Base-by-base conservation (phyloP, 2,888 invertebrate genomes). In the Sabatieria punctata region DNA sequence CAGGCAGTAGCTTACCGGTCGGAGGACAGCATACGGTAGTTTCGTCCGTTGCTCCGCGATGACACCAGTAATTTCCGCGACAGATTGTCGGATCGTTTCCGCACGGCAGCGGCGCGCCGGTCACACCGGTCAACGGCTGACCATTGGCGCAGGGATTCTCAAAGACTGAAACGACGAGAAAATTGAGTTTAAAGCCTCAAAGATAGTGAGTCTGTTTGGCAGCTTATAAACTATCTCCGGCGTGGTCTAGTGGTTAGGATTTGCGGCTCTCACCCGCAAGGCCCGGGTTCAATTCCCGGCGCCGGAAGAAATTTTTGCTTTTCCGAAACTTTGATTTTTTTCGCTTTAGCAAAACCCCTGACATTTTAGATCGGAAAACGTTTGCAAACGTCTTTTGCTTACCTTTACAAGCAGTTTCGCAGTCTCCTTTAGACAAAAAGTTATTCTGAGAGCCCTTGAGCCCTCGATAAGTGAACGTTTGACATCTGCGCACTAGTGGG, bases 371-470 rank as follows among this genome's bases (percentile, higher is more conserved):
- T n/a, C n/a, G n/a, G n/a, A n/a, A n/a, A n/a, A n/a, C n/a, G n/a
- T n/a, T n/a, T n/a, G n/a, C n/a, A n/a, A n/a, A n/a, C n/a, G n/a
- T n/a, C n/a, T n/a, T n/a, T n/a, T n/a, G 4, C 44, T 6, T 47
- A 60, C 60, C 60, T 51, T 54, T 56, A 48, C 61, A 61, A 30
- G 55, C 60, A 26, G 56, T 46, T 41, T 58, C 60, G 49, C 61
- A 61, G 43, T 61, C 60, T 40, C 58, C 55, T 37, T 60, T 60
- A 18, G 56, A 57, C 6, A 61, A 46, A 48, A 60, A 64, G 50
- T 64, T 63, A 43, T 60, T 64, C 27, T 56, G 51, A 45, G 59
- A 59, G 33, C 60, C 59, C 40, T 55, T 55, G 13, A n/a, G n/a
- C 23, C 45, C 45, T 19, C 33, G 18, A 24, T 47, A 47, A 15